phyloP scores from a whole-genome alignment of 2,113 vertebrate species.

The Entosphenus tridentatus region DNA sequence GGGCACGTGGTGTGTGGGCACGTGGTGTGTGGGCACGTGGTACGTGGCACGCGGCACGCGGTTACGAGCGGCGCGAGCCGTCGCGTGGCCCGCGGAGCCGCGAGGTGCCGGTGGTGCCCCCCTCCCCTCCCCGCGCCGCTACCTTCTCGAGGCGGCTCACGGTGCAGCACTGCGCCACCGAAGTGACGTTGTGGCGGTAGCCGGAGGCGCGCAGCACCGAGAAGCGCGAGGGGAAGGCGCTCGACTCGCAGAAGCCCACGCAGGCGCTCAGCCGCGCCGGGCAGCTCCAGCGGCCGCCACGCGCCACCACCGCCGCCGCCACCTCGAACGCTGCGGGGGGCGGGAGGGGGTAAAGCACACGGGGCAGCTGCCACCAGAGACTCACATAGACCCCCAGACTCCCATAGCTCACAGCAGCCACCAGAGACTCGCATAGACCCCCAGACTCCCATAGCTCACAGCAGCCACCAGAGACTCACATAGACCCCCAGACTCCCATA shows the following conservation, averaged over 20 bases:
- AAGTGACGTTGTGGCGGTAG: conserved; percentile 56
- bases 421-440: background rate
- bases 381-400: background rate
- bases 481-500: background rate
- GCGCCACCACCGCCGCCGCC: background rate
- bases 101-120: no score
- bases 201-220: conserved; percentile 47
- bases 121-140: background rate
- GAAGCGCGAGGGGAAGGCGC: conserved; percentile 53
- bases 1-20: no score
- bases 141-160: conserved; percentile 31
- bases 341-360: background rate
- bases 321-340: background rate
- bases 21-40: no score
- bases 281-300: background rate
- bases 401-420: background rate
- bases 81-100: no score
- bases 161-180: conserved; percentile 48
- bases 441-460: background rate
- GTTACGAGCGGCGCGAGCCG: no score
- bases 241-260: conserved; percentile 62
- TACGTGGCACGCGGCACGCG: no score
- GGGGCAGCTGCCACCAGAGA: background rate
- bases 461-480: background rate
- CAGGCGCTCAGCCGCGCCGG: conserved; percentile 22